Conservation (phyloP, 2,113 vertebrate species). For the Apistogramma diplotaenia region DNA sequence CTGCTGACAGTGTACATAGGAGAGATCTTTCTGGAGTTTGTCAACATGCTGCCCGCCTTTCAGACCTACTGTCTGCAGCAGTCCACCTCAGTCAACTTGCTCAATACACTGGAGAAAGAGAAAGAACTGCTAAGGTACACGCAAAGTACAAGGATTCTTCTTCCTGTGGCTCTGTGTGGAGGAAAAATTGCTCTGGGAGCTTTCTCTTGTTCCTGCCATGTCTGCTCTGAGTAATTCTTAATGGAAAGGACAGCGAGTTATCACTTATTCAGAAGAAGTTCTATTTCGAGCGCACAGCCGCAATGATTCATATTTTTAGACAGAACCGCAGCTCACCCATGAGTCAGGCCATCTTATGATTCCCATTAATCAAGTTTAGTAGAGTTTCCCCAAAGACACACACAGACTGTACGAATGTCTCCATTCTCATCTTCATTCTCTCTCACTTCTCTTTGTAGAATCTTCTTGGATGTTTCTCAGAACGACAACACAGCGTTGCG, state of each 20-base stretch:
- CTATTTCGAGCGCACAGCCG: slow-evolving; percentile 57
- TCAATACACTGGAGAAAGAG: slow-evolving; percentile 90
- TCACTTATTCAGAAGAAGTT: slow-evolving; percentile 65
- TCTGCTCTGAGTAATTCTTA: slow-evolving; percentile 48
- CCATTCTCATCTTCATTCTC: not conserved
- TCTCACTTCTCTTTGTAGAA: slow-evolving; percentile 71
- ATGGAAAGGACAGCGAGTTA: slow-evolving; percentile 55
- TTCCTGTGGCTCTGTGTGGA: not conserved
- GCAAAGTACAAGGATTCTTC: not conserved
- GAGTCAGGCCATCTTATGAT: slow-evolving; percentile 27
- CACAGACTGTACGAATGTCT: not conserved
- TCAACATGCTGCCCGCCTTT: slow-evolving; percentile 93
- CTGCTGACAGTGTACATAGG: slow-evolving; percentile 88
- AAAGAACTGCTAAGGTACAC: slow-evolving; percentile 89
- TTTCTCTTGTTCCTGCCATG: slow-evolving; percentile 28
- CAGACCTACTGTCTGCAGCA: slow-evolving; percentile 95
- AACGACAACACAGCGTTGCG: slow-evolving; percentile 90
- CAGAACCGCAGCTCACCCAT: slow-evolving; percentile 10
- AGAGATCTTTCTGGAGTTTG: slow-evolving; percentile 90
- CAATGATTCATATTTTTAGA: slow-evolving; percentile 60
- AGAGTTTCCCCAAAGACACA: not conserved
- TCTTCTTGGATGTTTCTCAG: slow-evolving; percentile 92
- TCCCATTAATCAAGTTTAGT: slow-evolving; percentile 27
- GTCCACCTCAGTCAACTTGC: slow-evolving; percentile 86
- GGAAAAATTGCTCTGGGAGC: slow-evolving; percentile 19